A percentile compares a stretch with the other conserved stretches of the same genome.
Evolutionary conservation across 2,888 invertebrate species (phyloP).

Genomic region (Drosophila sordidula): DNA sequence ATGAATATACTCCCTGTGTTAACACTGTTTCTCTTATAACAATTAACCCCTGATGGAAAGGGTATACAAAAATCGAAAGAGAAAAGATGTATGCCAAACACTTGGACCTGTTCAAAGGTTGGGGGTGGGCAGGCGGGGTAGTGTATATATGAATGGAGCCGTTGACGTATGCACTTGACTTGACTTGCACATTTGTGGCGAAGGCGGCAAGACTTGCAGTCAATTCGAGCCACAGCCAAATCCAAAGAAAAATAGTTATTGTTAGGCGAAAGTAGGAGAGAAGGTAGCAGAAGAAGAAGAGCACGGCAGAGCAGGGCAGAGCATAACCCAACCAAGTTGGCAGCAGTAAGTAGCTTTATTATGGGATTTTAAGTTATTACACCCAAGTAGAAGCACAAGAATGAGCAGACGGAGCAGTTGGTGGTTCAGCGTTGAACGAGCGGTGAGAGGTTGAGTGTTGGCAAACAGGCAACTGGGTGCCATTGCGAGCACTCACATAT

Average conservation of each 20-base stretch:
- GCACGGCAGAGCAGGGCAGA: not conserved
- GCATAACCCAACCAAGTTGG: conserved; percentile 18
- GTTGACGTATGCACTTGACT: conserved; percentile 78
- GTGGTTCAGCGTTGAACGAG: not conserved
- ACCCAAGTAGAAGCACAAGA: conserved; percentile 27
- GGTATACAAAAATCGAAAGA: not conserved
- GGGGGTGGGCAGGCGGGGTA: not conserved
- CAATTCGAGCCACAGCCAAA: conserved; percentile 67
- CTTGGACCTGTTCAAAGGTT: conserved; percentile 21
- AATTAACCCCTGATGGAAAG: not conserved
- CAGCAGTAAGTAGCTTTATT: conserved; percentile 75
- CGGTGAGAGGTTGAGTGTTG: conserved; percentile 13
- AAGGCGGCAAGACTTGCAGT: conserved; percentile 54
- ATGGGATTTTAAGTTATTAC: conserved; percentile 78
- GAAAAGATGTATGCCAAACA: conserved; percentile 35
- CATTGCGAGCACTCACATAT: conserved; percentile 53
- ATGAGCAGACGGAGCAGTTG: not conserved
- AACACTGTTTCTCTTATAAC: not conserved
- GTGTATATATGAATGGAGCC: conserved; percentile 40
- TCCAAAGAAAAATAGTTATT: conserved; percentile 63
- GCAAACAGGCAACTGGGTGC: conserved; percentile 40
- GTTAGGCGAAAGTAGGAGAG: conserved; percentile 24
- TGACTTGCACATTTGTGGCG: conserved; percentile 76
- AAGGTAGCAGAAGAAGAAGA: not conserved
- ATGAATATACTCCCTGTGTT: no score